A percentile compares a stretch with the other conserved stretches of the same genome.
These are phyloP conservation scores for Lamprologus speciosus DNA, from an alignment of 2,113 vertebrate genomes.

Conservation along the genomic window DNA sequence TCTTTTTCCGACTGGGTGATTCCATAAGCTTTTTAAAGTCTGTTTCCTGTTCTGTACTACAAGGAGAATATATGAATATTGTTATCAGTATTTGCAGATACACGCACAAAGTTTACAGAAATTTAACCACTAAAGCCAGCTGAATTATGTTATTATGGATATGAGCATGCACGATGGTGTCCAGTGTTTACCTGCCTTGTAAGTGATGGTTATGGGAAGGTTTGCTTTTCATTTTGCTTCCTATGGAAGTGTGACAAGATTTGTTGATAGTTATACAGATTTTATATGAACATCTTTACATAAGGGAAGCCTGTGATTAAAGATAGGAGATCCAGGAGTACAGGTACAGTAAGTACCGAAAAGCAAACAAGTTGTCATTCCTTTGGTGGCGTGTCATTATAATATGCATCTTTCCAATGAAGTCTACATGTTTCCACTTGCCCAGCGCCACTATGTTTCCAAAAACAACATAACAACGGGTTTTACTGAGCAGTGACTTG, in stretches of 20 bases:
- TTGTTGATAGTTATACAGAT: not conserved
- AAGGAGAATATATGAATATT: not conserved
- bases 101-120: not conserved
- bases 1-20: constrained; percentile 6
- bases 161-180: not conserved
- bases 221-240: not conserved
- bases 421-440: not conserved
- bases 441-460: not conserved
- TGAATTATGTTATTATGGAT: not conserved
- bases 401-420: not conserved
- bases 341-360: not conserved
- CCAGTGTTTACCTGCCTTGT: not conserved
- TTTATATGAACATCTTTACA: not conserved
- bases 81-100: constrained; percentile 3
- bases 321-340: not conserved
- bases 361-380: not conserved
- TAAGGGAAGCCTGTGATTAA: not conserved
- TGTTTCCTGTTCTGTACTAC: not conserved
- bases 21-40: not conserved
- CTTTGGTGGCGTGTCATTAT: not conserved
- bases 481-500: not conserved
- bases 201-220: not conserved
- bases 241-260: not conserved
- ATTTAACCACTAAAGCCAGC: not conserved
- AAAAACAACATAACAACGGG: not conserved